Base-by-base conservation (phyloP, 2,888 invertebrate species). In the Nomada flava region DNA sequence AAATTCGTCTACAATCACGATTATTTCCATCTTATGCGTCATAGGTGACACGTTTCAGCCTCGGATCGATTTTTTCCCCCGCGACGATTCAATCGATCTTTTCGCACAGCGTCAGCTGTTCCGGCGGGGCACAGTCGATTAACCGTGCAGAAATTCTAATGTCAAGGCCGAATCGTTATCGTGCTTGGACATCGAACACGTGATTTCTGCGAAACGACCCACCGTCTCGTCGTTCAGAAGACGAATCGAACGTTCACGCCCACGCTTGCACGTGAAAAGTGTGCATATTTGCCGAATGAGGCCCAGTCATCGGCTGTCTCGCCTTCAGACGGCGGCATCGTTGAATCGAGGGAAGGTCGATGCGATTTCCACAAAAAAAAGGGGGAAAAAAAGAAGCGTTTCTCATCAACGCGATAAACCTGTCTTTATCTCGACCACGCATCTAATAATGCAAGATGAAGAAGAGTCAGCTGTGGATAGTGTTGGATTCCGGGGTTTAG, bases 241-340 rank as follows among this genome's bases (percentile, higher is more conserved):
- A 42, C 42, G 52, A 64, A 72, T 71, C 63, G 63, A 53, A 69
- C 73, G 71, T 65, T 76, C 50, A 75, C 76, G 26, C 72, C 59
- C 63, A 59, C 71, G 60, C 75, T 29, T 55, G 60, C 65, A 57
- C 77, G 72, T 65, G 69, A 72, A 59, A 62, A 44, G 73, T 72
- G 78, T 70, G 63, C 73, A 71, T 55, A 83, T 80, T 89, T 86
- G 80, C 83, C 84, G 69, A 89, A 87, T 83, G 79, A 55, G 75
- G 67, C 52, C 65, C 75, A 60, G 62, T 52, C 75, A 76, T 83
- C 88, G 83, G 86, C 85, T 83, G 81, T 84, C 84, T 89, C 87
- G 88, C 90, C 90, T 90, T 85, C 84, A 89, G 90, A 89, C 89
- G 74, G 83, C 81, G 74, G 83, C 81, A 79, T 79, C 89, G 86